Evolutionary conservation across 1,140 invertebrate genomes (phyloP), one percentile per base, ranked within the genome.

Genomic region (Drosophila virilis): DNA sequence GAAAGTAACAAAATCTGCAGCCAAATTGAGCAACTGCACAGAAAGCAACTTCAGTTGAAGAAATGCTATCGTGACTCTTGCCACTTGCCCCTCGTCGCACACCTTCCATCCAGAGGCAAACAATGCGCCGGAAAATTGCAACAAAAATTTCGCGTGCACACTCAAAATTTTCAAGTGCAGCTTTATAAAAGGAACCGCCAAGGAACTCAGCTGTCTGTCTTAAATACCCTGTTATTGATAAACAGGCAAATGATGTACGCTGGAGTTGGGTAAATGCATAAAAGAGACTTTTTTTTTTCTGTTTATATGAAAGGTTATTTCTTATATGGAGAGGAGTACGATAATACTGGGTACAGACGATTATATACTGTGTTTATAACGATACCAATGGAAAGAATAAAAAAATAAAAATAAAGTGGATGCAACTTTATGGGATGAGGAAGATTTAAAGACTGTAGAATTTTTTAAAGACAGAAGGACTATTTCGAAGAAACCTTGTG

Each of bases 161-260:
- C 52, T 83, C 54, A 73, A 88, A 67, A 86, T 86, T 77, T 86
- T 86, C 83, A 86, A 86, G 83, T 88, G 83, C 83, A 88, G 46
- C 67, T 52, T 66, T 64, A 67, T 67, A 67, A 79, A 80, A 59
- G 77, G 22, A 54, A 61, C 43, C 15, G 46, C 2, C 51, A n/a
- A 28, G 15, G 28, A 59, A 10, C 15, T 32, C 6, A 10, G 13
- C 46, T 57, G 70, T 58, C 64, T 61, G 79, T 45, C 71, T 32
- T 13, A 22, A 42, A 68, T 61, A 61, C 66, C 66, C 45, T 43
- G 48, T 7, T 33, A 10, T 8, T 0, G 8, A 8, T 1, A 51
- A 28, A 8, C 2, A 8, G n/a, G 8, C 6, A 8, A 50, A 38
- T 12, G 4, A 28, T 10, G 17, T 32, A 32, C n/a, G 7, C 8